Evolutionary conservation across 2,888 invertebrate species (phyloP).

Genomic region (Cantharis rufa): DNA sequence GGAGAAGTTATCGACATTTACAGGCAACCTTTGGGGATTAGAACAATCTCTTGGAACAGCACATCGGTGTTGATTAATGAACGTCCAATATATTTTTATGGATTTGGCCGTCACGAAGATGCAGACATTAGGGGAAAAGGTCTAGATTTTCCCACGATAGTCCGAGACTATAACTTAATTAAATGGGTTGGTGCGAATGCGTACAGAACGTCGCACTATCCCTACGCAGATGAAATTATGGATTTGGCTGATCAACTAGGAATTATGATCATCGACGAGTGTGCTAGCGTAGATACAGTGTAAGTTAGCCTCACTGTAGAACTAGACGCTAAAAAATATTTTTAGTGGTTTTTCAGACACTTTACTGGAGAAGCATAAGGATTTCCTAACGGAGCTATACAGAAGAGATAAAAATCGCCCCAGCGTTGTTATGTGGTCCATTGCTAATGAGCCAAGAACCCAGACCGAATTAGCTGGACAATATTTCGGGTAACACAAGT

Average conservation of each 20-base stretch:
- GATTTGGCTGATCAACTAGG: conserved; percentile 91
- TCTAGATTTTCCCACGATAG: conserved; percentile 82
- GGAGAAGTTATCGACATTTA: conserved; percentile 72
- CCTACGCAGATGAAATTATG: conserved; percentile 96
- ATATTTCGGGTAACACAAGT: conserved; percentile 74
- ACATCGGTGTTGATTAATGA: conserved; percentile 79
- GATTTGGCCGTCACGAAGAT: conserved; percentile 96
- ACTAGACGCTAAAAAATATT: background rate
- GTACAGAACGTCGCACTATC: conserved; percentile 96
- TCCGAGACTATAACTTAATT: conserved; percentile 90
- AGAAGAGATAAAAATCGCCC: conserved; percentile 93
- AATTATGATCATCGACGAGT: conserved; percentile 94
- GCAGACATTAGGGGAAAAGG: conserved; percentile 93
- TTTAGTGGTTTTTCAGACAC: conserved; percentile 68
- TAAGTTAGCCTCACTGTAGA: conserved; percentile 54
- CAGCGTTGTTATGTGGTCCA: conserved; percentile 95
- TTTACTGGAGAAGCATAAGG: conserved; percentile 79
- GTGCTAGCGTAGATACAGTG: conserved; percentile 91
- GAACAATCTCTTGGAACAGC: conserved; percentile 79
- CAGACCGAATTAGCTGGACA: conserved; percentile 67
- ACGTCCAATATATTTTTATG: conserved; percentile 86
- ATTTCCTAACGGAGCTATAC: conserved; percentile 84
- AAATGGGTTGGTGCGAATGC: conserved; percentile 95
- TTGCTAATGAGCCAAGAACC: conserved; percentile 91
- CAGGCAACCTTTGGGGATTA: conserved; percentile 81